Percentiles rank a stretch among this genome's conserved stretches.
phyloP scores from a whole-genome alignment of 2,113 vertebrate species.

The Phocoena sinus region DNA sequence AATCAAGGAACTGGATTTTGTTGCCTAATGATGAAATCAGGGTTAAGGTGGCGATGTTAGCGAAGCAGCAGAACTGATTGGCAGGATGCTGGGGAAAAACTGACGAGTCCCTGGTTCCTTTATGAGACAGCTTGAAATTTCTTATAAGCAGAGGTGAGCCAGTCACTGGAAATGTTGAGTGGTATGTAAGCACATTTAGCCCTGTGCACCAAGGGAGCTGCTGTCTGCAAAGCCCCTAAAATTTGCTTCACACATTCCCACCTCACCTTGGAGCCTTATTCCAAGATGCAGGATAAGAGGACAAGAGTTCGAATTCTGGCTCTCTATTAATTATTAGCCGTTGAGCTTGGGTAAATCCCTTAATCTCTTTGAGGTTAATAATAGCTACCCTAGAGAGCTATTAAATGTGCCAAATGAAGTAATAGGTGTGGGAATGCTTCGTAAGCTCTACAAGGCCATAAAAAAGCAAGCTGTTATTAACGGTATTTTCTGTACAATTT shows the following conservation, averaged over 20 bases:
- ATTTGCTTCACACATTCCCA: background rate
- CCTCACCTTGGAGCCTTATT: background rate
- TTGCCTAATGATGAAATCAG: background rate
- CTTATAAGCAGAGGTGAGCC: background rate
- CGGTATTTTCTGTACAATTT: conserved; percentile 18
- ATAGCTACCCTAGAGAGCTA: conserved; percentile 1
- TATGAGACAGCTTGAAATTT: background rate
- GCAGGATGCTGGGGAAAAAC: background rate
- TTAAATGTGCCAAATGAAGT: conserved; percentile 39
- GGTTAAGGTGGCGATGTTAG: background rate
- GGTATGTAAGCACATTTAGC: background rate
- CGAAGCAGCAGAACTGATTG: background rate
- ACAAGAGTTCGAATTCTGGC: conserved; percentile 34
- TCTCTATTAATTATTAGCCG: conserved; percentile 13
- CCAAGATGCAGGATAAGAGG: background rate
- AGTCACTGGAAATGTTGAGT: background rate
- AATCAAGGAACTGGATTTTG: background rate
- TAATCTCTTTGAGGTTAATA: conserved; percentile 48
- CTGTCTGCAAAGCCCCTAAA: background rate
- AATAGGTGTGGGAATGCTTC: conserved; percentile 44
- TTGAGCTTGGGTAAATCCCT: conserved; percentile 22
- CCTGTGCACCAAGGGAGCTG: background rate
- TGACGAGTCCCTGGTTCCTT: background rate
- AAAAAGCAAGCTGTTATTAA: conserved; percentile 12
- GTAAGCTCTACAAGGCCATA: conserved; percentile 10